phyloP scores from a whole-genome alignment of 2,888 invertebrate genomes.

The Campopleginae sp. region DNA sequence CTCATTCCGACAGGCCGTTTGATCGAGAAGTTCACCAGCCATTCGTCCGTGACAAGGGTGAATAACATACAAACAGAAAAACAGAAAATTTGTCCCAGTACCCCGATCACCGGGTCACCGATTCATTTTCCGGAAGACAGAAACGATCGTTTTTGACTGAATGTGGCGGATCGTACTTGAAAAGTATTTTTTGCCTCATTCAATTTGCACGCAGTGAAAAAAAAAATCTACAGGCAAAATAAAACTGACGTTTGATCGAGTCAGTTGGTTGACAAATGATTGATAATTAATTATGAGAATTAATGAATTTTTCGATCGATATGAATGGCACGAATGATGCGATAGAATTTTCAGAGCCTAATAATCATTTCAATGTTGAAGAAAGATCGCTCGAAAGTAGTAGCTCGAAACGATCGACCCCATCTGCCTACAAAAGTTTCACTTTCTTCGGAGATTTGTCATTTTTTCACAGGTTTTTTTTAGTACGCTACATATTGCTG shows the following conservation, averaged over 20 bases:
- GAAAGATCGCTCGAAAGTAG: background rate
- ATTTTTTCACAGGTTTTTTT: conserved; percentile 14
- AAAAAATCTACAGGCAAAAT: background rate
- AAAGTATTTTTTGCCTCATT: background rate
- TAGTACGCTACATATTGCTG: conserved; percentile 26
- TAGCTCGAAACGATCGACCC: background rate
- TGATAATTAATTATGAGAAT: background rate
- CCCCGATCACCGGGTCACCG: conserved; percentile 62
- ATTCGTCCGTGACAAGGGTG: conserved; percentile 83
- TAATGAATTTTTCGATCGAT: no score
- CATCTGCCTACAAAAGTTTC: conserved; percentile 19
- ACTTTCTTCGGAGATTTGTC: conserved; percentile 44
- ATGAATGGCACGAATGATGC: background rate
- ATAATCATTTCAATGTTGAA: background rate
- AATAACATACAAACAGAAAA: conserved; percentile 75
- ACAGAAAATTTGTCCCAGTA: conserved; percentile 69
- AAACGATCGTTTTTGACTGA: conserved; percentile 43
- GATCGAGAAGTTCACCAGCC: conserved; percentile 83
- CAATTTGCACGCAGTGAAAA: background rate
- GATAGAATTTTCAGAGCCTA: background rate
- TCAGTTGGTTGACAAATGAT: background rate
- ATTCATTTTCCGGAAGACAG: conserved; percentile 60
- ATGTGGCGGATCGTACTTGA: background rate
- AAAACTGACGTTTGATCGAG: background rate
- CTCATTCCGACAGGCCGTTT: conserved; percentile 83